Evolutionary conservation across 1,140 invertebrate species (phyloP), one percentile per base, ranked within the genome.

Genomic region (Temnothorax curvispinosus): DNA sequence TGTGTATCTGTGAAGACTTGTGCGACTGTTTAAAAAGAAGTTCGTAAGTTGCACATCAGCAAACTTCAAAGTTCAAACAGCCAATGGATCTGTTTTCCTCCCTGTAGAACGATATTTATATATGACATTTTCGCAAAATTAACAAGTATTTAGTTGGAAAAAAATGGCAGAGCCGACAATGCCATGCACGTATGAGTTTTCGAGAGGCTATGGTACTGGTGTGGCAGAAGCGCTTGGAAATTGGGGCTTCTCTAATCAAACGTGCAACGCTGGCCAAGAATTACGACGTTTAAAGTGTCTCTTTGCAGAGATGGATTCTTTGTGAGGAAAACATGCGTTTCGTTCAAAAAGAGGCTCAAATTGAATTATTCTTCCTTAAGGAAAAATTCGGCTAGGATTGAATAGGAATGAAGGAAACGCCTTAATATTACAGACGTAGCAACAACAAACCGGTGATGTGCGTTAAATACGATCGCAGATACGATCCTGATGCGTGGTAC

Each of bases 181-280:
- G 74, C 74, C 78, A 0, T 93, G 92, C 21, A 88, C 86, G 8
- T 65, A 86, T 0, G 90, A 94, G 50, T 94, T 88, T 90, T 94
- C 93, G 3, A 90, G 52, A 52, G 93, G 93, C 5, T 65, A 91
- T 85, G 93, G 92, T 2, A 92, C 89, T 0, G 93, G 94, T 60
- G 93, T 93, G n/a, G 92, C 93, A 6, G 94, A 95, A 85, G 92
- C 93, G 1, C 82, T 95, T 58, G 93, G 93, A 72, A 95, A 94
- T 88, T 95, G 94, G 94, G 94, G 94, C 4, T 95, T 95, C 80
- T 94, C 93, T 0, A 93, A 92, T 7, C 74, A 77, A 76, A 64
- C 92, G 0, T 89, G 89, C 0, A 93, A 54, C 58, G 69, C 90
- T 13, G 94, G 94, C 0, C 90, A 93, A 41, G 94, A 95, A 74